A percentile compares a stretch with the other conserved stretches of the same genome.
phyloP scores from a whole-genome alignment of 1,140 invertebrate genomes.

The Pseudomyrmex pallidus region DNA sequence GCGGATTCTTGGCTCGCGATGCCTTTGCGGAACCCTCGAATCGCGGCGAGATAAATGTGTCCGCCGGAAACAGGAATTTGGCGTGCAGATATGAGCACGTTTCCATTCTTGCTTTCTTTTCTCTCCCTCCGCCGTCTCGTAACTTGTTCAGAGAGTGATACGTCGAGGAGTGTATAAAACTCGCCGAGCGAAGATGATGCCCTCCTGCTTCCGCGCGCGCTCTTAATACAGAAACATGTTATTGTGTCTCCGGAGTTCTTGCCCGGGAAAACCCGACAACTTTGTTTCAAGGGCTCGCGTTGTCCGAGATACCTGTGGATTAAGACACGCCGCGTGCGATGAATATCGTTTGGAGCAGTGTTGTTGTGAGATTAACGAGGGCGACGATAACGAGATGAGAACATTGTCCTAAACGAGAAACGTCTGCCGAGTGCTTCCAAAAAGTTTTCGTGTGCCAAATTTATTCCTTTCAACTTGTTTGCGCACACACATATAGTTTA shows the following conservation, averaged over 20 bases:
- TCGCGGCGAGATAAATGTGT: constrained; percentile 13
- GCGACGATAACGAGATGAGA: background rate
- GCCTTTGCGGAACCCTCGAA: constrained; percentile 8
- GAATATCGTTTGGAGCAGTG: constrained; percentile 32
- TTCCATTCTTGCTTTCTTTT: background rate
- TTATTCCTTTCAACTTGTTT: background rate
- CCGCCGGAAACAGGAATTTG: constrained; percentile 38
- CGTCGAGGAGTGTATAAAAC: constrained; percentile 65
- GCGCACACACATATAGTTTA: background rate
- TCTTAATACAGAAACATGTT: constrained; percentile 68
- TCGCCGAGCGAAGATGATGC: constrained; percentile 43
- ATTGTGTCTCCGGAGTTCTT: constrained; percentile 66
- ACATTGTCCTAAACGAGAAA: background rate
- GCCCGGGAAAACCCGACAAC: constrained; percentile 49
- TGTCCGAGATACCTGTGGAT: constrained; percentile 62
- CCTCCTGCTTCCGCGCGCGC: constrained; percentile 57
- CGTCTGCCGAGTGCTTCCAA: background rate
- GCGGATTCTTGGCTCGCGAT: constrained; percentile 13
- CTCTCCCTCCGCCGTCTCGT: constrained; percentile 35
- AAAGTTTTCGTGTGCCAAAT: background rate
- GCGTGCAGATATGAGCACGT: constrained; percentile 34
- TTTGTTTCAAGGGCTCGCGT: constrained; percentile 72
- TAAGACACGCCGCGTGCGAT: constrained; percentile 37
- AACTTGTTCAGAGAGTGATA: constrained; percentile 59
- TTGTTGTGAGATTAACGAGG: background rate